Percentiles rank a stretch among this genome's conserved stretches.
phyloP scores from a whole-genome alignment of 2,113 vertebrate species.

The Reinhardtius hippoglossoides region DNA sequence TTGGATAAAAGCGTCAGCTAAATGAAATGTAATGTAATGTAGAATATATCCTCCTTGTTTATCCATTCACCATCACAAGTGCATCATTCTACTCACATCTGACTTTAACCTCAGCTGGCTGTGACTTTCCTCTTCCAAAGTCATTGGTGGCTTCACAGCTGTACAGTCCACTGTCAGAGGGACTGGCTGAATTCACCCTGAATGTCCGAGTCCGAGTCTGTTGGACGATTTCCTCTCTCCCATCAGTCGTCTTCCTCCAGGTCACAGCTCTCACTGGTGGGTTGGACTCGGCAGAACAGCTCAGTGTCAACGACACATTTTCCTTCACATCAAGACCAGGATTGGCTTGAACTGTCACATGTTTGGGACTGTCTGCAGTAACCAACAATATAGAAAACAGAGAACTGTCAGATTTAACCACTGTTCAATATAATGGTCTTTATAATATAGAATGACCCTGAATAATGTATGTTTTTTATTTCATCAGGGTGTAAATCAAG shows the following conservation, averaged over 20 bases:
- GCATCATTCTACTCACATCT: constrained; percentile 60
- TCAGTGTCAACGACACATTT: constrained; percentile 19
- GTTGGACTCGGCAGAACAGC: no score
- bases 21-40: no score
- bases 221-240: fast-evolving
- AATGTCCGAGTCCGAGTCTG: fast-evolving
- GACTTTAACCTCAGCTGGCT: constrained; percentile 47
- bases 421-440: neutral
- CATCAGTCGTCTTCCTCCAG: neutral
- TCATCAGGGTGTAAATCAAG: neutral
- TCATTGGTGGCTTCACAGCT: constrained; percentile 49
- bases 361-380: constrained; percentile 66
- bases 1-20: no score
- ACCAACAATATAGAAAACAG: neutral
- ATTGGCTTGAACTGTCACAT: constrained; percentile 11
- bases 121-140: constrained; percentile 48
- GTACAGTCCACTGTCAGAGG: constrained; percentile 62
- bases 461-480: neutral
- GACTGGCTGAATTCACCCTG: constrained; percentile 3
- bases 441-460: no score
- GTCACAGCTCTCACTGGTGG: no score
- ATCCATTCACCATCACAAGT: no score
- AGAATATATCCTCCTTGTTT: no score
- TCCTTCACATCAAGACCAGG: constrained; percentile 22
- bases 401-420: neutral